These are phyloP conservation scores for Zaprionus africanus DNA, from an alignment of 1,140 invertebrate species.

Conservation along the genomic window DNA sequence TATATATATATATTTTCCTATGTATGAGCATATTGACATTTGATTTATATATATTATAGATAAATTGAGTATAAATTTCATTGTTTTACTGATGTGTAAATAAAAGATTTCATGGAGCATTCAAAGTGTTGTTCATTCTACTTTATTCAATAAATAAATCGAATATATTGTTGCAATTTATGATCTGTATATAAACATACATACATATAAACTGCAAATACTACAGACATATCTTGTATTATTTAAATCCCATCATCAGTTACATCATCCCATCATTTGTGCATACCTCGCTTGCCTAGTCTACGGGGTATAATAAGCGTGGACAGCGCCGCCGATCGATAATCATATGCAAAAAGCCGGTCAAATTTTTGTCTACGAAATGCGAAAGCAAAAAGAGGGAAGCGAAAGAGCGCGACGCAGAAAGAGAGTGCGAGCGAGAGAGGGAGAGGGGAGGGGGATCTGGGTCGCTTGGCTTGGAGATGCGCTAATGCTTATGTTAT, in stretches of 20 bases:
- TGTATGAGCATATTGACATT: no score
- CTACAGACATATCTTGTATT: no score
- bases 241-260: neutral
- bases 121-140: no score
- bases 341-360: conserved; percentile 80
- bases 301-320: conserved; percentile 17
- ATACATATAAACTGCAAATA: no score
- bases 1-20: no score
- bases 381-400: neutral
- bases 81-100: no score
- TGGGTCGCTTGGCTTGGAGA: conserved; percentile 49
- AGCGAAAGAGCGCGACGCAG: neutral
- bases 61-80: no score
- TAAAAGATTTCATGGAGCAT: no score
- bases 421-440: neutral
- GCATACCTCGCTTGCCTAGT: neutral
- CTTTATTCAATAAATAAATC: no score
- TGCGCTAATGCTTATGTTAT: conserved; percentile 54
- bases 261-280: neutral
- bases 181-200: no score
- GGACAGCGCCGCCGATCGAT: conserved; percentile 64
- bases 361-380: conserved; percentile 40
- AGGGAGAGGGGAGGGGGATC: conserved; percentile 22
- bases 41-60: no score
- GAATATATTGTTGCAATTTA: no score